Base-by-base conservation (phyloP, 2,888 invertebrate species). In the Hirtodrosophila duncani region DNA sequence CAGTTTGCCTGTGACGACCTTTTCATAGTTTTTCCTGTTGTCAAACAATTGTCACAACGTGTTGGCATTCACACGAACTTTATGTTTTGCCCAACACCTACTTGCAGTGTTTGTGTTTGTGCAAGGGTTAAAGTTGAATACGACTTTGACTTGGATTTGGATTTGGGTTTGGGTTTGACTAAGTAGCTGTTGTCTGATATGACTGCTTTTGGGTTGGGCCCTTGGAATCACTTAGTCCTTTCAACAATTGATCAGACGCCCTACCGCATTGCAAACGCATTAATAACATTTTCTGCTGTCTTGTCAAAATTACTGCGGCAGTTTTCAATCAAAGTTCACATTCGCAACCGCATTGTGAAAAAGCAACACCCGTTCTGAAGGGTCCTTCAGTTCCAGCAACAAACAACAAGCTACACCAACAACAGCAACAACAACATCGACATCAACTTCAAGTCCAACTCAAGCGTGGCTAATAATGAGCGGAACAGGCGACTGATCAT, bases 31-130 rank as follows among this genome's bases (percentile, higher is more conserved):
- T 31, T 41, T 14, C 46, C 36, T 69, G 78, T 63, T 72, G 78
- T 77, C 80, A 77, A 74, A 67, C 78, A 80, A 72, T 80, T 80
- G 78, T 78, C 82, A 67, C 75, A 81, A 59, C 78, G 75, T 83
- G 81, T 82, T 74, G 82, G 83, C 68, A 82, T 82, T 82, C 83
- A 82, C 82, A 82, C 82, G 82, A 83, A 83, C 75, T 83, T 74
- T 81, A 71, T 83, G 82, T 82, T 80, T 68, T 66, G 64, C 60
- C 69, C 80, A 80, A 78, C 81, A 83, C 81, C 82, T 83, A 42
- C 7, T 6, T 23, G 37, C 53, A 59, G 52, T 56, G 50, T 61
- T 44, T 56, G 23, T 23, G 16, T 20, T 6, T 7, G 10, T 23
- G 5, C 34, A 56, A 46, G 56, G 56, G 56, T 56, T 56, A 56